Conservation (phyloP, 2,888 invertebrate species). For the Drosophila mayaguana region DNA sequence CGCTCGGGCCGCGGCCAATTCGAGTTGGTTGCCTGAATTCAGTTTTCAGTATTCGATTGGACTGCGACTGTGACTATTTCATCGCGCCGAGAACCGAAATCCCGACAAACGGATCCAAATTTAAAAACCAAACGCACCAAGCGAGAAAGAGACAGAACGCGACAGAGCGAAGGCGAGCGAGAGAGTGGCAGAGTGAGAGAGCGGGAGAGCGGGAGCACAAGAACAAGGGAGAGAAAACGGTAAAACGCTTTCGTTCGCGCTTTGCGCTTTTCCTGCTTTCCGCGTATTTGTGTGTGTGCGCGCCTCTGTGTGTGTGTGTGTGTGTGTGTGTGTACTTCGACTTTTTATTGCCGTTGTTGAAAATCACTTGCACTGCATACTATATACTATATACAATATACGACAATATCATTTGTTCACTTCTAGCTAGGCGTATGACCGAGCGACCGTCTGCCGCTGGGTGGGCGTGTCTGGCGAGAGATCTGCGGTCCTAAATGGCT, state of each 20-base stretch:
- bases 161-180: not conserved
- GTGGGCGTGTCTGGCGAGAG: not conserved
- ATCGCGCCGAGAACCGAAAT: constrained; percentile 58
- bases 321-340: constrained; percentile 22
- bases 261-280: constrained; percentile 57
- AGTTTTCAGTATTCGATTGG: constrained; percentile 81
- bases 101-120: constrained; percentile 69
- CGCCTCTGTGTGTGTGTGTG: constrained; percentile 28
- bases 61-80: constrained; percentile 74
- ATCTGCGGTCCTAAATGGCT: not conserved
- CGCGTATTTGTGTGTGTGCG: constrained; percentile 1
- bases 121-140: constrained; percentile 22
- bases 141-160: constrained; percentile 1
- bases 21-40: constrained; percentile 82
- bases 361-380: constrained; percentile 34
- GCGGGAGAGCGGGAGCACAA: not conserved
- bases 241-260: constrained; percentile 67
- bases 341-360: constrained; percentile 27
- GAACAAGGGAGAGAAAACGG: constrained; percentile 43
- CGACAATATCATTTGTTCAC: constrained; percentile 27
- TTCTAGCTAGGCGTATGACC: constrained; percentile 18
- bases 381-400: constrained; percentile 30
- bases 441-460: not conserved
- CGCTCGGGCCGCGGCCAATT: constrained; percentile 77
- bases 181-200: not conserved